Percentiles rank a stretch among this genome's conserved stretches.
These are phyloP conservation scores for Ennomos erosarius DNA, from an alignment of 2,888 invertebrate species.

Conservation along the genomic window DNA sequence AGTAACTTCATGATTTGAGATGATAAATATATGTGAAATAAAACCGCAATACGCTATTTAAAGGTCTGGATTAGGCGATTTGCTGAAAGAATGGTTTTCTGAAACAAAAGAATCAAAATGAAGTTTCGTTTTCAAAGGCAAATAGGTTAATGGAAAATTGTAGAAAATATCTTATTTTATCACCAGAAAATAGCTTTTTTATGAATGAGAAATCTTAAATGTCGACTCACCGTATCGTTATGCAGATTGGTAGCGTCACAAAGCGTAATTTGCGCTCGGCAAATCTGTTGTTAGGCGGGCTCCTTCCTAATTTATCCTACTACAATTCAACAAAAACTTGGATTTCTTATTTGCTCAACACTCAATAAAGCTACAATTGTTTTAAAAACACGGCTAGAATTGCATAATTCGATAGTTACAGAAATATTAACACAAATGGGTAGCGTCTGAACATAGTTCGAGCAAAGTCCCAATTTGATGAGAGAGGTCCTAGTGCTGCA, in stretches of 20 bases:
- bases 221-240: constrained; percentile 53
- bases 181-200: constrained; percentile 39
- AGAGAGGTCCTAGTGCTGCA: constrained; percentile 61
- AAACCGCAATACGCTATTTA: constrained; percentile 47
- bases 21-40: constrained; percentile 49
- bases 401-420: constrained; percentile 52
- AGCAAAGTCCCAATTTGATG: constrained; percentile 76
- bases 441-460: constrained; percentile 60
- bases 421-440: constrained; percentile 58
- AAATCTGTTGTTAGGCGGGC: constrained; percentile 57
- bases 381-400: constrained; percentile 47
- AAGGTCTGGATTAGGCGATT: constrained; percentile 49
- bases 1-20: constrained; percentile 40
- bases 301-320: constrained; percentile 52
- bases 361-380: constrained; percentile 41
- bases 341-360: constrained; percentile 68
- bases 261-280: constrained; percentile 58
- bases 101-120: constrained; percentile 82
- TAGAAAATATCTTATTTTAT: constrained; percentile 47
- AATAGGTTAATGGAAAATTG: constrained; percentile 73
- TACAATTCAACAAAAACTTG: constrained; percentile 71
- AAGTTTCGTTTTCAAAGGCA: constrained; percentile 69
- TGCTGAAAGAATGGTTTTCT: constrained; percentile 53
- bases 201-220: constrained; percentile 59
- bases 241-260: constrained; percentile 51